Evolutionary conservation across 1,140 invertebrate genomes (phyloP).

Genomic region (Pteromalus puparum): DNA sequence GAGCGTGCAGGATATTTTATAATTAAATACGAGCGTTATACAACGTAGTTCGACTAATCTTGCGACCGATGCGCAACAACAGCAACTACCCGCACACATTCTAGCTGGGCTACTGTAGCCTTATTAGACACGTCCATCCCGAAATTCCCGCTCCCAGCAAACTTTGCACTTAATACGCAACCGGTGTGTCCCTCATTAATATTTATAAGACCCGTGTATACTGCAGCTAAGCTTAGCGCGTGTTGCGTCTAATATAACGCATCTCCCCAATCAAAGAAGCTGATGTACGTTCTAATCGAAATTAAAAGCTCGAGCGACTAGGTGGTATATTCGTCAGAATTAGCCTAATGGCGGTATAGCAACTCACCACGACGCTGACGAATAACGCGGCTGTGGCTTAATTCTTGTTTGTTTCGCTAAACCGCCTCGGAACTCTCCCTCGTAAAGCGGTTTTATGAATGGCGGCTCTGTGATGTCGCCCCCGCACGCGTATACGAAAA

Average conservation of each 20-base stretch:
- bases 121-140: background rate
- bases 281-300: slow-evolving; percentile 19
- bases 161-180: slow-evolving; percentile 6
- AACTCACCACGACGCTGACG: slow-evolving; percentile 49
- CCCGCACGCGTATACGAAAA: background rate
- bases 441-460: background rate
- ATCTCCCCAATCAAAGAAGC: background rate
- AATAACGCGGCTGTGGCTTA: background rate
- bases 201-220: slow-evolving; percentile 25
- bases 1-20: too few relatives aligned
- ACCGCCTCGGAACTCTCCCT: background rate
- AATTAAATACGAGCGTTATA: too few relatives aligned
- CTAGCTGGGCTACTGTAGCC: background rate
- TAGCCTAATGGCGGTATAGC: slow-evolving; percentile 18
- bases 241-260: background rate
- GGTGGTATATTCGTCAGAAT: slow-evolving; percentile 12
- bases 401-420: background rate
- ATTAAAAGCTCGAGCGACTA: slow-evolving; percentile 26
- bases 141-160: slow-evolving; percentile 5
- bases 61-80: too few relatives aligned
- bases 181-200: slow-evolving; percentile 16
- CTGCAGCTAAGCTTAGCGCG: background rate
- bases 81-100: too few relatives aligned
- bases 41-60: too few relatives aligned
- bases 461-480: too few relatives aligned